These are phyloP conservation scores for Spodoptera picta DNA, from an alignment of 2,888 invertebrate species.

Conservation along the genomic window DNA sequence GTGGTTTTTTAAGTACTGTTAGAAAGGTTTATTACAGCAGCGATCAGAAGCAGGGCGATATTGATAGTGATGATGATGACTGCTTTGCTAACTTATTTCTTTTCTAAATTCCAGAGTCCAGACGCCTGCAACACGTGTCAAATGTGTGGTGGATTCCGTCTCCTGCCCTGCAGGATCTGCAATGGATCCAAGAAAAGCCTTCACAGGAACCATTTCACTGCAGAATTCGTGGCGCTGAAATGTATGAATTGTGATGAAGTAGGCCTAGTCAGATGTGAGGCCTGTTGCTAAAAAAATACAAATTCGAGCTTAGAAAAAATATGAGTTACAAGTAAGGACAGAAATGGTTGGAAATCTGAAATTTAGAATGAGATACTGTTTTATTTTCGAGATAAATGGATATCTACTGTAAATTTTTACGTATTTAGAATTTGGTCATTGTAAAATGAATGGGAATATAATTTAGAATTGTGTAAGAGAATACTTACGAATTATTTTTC, in stretches of 20 bases:
- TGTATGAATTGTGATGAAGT: constrained; percentile 99
- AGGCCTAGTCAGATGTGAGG: constrained; percentile 96
- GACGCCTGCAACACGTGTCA: constrained; percentile 94
- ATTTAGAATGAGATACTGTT: neutral
- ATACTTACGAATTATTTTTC: too few relatives aligned
- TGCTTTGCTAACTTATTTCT: neutral
- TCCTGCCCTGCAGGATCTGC: constrained; percentile 96
- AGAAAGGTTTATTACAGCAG: too few relatives aligned
- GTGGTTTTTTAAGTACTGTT: too few relatives aligned
- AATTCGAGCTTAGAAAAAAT: neutral
- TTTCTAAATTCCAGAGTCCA: constrained; percentile 90
- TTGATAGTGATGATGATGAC: too few relatives aligned
- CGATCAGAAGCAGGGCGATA: too few relatives aligned
- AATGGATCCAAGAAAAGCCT: constrained; percentile 99
- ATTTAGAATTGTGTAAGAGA: too few relatives aligned
- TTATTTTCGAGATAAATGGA: too few relatives aligned
- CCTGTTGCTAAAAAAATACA: constrained; percentile 89
- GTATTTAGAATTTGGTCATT: too few relatives aligned
- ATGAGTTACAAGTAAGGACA: constrained; percentile 20
- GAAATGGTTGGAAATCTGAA: neutral
- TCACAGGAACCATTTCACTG: constrained; percentile 97
- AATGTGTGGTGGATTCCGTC: constrained; percentile 96
- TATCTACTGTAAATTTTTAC: too few relatives aligned
- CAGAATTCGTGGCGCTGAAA: constrained; percentile 97
- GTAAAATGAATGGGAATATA: too few relatives aligned